phyloP scores from a whole-genome alignment of 2,888 invertebrate species.

The Lingula anatina region DNA sequence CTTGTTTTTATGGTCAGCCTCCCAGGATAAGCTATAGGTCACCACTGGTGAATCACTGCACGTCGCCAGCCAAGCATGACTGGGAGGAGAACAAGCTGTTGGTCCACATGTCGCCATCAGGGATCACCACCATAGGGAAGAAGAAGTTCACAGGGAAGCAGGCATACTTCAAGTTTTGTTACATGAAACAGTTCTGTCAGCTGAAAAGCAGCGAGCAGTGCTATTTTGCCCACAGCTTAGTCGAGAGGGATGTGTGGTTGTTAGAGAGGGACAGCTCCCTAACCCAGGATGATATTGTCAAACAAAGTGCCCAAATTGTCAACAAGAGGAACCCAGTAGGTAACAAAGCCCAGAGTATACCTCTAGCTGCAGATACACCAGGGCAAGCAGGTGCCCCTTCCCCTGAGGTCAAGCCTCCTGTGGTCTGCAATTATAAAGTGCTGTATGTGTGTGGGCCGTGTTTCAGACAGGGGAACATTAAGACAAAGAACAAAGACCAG shows the following conservation, averaged over 20 bases:
- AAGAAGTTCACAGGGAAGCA: slow-evolving; percentile 32
- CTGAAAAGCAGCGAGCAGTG: slow-evolving; percentile 22
- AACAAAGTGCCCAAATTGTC: too few species aligned
- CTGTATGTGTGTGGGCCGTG: slow-evolving; percentile 34
- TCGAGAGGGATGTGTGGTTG: slow-evolving; percentile 46
- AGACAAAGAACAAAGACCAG: slow-evolving; percentile 18
- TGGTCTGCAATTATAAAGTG: too few species aligned
- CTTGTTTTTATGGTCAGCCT: slow-evolving; percentile 30
- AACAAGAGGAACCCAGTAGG: too few species aligned
- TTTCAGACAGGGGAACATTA: slow-evolving; percentile 33
- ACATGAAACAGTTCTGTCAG: slow-evolving; percentile 29
- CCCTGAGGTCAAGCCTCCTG: too few species aligned
- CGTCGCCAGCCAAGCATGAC: slow-evolving; percentile 19
- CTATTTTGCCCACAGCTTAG: slow-evolving; percentile 35
- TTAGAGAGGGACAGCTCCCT: slow-evolving; percentile 34
- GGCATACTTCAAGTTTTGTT: slow-evolving; percentile 42
- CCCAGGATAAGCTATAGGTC: slow-evolving; percentile 18
- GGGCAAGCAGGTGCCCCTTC: too few species aligned
- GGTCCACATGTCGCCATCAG: slow-evolving; percentile 24
- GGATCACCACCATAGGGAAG: slow-evolving; percentile 25
- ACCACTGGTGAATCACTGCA: slow-evolving; percentile 11
- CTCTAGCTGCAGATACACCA: too few species aligned
- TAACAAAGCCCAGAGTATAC: too few species aligned
- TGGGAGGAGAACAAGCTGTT: slow-evolving; percentile 30
- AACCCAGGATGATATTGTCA: slow-evolving; percentile 27